These are phyloP conservation scores for Syndactyla subalaris DNA, from an alignment of 2,797 vertebrate genomes.

Conservation along the genomic window DNA sequence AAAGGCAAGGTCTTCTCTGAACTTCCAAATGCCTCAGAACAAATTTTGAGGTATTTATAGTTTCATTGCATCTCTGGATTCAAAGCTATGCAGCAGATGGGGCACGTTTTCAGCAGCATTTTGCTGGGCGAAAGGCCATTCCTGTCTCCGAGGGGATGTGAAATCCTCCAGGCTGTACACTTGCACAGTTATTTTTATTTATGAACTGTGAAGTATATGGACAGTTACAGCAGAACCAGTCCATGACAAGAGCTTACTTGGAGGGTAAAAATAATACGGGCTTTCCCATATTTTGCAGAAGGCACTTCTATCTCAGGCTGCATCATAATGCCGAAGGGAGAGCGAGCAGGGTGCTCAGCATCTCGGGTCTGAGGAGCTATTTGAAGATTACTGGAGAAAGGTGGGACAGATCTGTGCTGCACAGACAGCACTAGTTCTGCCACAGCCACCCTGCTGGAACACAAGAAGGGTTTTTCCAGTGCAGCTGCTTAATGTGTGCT, in stretches of 20 bases:
- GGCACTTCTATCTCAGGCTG: background rate
- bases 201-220: constrained; percentile 39
- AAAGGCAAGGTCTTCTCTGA: background rate
- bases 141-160: background rate
- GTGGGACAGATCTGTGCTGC: background rate
- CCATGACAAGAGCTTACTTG: background rate
- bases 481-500: background rate
- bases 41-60: constrained; percentile 42
- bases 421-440: background rate
- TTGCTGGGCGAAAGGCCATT: constrained; percentile 35
- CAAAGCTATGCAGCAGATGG: constrained; percentile 37
- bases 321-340: background rate
- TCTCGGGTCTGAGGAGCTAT: background rate
- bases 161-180: background rate
- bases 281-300: background rate
- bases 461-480: background rate
- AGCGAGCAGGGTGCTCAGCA: background rate
- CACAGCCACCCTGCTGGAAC: background rate
- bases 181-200: constrained; percentile 47
- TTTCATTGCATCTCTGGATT: constrained; percentile 30
- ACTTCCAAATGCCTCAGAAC: constrained; percentile 55
- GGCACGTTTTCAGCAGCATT: constrained; percentile 31
- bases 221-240: background rate
- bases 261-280: background rate
- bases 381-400: background rate